A percentile compares a stretch with the other conserved stretches of the same genome.
Conservation (phyloP, 2,797 vertebrate species). For the Phataginus tetradactyla region DNA sequence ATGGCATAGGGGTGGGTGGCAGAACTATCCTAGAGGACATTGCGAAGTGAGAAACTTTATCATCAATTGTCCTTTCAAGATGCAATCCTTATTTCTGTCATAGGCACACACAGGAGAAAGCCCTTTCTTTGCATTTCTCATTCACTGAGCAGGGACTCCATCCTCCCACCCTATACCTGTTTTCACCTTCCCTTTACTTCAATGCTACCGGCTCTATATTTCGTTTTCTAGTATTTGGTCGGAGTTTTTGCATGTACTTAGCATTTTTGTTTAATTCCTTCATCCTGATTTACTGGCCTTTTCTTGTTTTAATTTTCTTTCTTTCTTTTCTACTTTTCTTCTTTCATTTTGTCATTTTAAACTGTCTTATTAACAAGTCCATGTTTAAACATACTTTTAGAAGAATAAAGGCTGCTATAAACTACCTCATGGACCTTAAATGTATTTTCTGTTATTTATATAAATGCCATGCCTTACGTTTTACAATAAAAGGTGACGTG, state of each 20-base stretch:
- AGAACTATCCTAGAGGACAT: background rate
- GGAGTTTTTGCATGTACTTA: background rate
- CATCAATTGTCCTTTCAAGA: background rate
- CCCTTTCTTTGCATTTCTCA: accelerated
- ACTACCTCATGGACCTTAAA: background rate
- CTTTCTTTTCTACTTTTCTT: background rate
- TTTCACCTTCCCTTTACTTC: background rate
- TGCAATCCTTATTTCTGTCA: background rate
- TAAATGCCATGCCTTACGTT: background rate
- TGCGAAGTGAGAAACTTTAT: background rate
- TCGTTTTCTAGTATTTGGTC: background rate
- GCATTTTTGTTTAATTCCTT: background rate
- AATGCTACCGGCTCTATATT: background rate
- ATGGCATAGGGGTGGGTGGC: background rate
- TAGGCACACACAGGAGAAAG: background rate
- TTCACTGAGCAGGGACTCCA: background rate
- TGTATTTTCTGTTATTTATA: background rate
- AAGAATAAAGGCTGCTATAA: background rate
- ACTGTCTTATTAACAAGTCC: background rate
- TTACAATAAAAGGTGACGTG: background rate
- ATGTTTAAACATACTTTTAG: background rate
- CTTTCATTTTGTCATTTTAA: background rate
- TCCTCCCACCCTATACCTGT: background rate
- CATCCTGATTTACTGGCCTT: background rate
- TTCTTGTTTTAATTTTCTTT: background rate